These are phyloP conservation scores for Bombus fervidus DNA, from an alignment of 1,140 invertebrate genomes.

Conservation along the genomic window DNA sequence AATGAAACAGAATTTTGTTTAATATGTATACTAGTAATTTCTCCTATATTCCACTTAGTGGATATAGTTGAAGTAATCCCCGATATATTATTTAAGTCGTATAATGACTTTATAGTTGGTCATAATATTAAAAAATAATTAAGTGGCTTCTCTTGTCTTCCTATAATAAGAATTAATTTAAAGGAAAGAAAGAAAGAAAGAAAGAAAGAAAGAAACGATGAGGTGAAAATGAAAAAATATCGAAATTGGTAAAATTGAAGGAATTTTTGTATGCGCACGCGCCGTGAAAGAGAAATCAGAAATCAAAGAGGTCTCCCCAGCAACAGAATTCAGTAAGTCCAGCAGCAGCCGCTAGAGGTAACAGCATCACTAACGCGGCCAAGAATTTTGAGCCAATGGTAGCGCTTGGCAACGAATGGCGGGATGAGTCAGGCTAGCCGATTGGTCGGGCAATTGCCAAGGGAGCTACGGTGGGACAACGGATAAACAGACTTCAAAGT, in stretches of 20 bases:
- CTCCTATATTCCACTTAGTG: too few species aligned
- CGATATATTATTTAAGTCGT: background rate
- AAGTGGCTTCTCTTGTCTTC: too few species aligned
- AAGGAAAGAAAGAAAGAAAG: too few species aligned
- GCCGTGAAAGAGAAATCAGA: slow-evolving; percentile 9
- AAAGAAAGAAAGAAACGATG: too few species aligned
- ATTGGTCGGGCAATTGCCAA: slow-evolving; percentile 61
- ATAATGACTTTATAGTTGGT: background rate
- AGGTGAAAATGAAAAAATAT: background rate
- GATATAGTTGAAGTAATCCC: too few species aligned
- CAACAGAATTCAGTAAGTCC: slow-evolving; percentile 58
- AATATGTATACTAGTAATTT: too few species aligned
- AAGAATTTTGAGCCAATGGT: slow-evolving; percentile 55
- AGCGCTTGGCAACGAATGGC: slow-evolving; percentile 60
- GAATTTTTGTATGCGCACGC: background rate
- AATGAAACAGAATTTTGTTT: too few species aligned
- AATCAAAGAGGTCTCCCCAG: slow-evolving; percentile 58
- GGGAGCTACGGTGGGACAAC: slow-evolving; percentile 56
- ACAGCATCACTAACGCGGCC: slow-evolving; percentile 30
- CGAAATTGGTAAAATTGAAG: background rate
- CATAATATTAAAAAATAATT: background rate
- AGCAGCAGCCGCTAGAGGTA: slow-evolving; percentile 39
- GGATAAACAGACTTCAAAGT: slow-evolving; percentile 66
- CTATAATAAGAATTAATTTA: background rate
- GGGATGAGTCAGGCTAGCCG: slow-evolving; percentile 61